Conservation (phyloP, 2,797 vertebrate species). For the Loris lydekkerianus region DNA sequence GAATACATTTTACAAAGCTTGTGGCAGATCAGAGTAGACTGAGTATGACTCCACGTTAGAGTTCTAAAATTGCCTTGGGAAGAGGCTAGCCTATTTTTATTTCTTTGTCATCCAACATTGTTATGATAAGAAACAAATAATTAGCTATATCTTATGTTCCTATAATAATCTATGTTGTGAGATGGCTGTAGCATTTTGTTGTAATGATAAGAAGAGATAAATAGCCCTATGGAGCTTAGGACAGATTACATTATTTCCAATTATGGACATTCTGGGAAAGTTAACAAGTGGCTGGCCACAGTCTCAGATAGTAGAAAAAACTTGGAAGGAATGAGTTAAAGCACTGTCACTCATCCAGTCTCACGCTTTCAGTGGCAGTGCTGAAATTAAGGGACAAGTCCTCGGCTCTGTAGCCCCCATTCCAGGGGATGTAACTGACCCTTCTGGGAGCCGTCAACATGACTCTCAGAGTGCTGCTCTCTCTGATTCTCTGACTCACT, state of each 20-base stretch:
- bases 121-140: conserved; percentile 66
- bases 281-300: background rate
- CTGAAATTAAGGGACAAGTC: background rate
- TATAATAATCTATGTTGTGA: conserved; percentile 38
- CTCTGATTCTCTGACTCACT: background rate
- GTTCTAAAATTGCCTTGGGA: conserved; percentile 56
- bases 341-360: background rate
- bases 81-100: conserved; percentile 53
- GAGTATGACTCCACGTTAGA: background rate
- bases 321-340: background rate
- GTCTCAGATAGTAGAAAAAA: background rate
- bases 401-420: background rate
- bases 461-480: background rate
- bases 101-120: conserved; percentile 50
- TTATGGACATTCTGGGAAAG: background rate
- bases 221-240: background rate
- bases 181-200: conserved; percentile 30
- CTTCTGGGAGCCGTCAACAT: background rate
- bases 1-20: conserved; percentile 40
- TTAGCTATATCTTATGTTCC: conserved; percentile 62
- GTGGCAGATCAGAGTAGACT: background rate
- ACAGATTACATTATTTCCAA: conserved; percentile 31
- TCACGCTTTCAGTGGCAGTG: background rate
- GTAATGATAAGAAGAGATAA: conserved; percentile 57
- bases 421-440: background rate